A percentile compares a stretch with the other conserved stretches of the same genome.
Evolutionary conservation across 2,113 vertebrate genomes (phyloP).

Genomic region (Geococcyx californianus): DNA sequence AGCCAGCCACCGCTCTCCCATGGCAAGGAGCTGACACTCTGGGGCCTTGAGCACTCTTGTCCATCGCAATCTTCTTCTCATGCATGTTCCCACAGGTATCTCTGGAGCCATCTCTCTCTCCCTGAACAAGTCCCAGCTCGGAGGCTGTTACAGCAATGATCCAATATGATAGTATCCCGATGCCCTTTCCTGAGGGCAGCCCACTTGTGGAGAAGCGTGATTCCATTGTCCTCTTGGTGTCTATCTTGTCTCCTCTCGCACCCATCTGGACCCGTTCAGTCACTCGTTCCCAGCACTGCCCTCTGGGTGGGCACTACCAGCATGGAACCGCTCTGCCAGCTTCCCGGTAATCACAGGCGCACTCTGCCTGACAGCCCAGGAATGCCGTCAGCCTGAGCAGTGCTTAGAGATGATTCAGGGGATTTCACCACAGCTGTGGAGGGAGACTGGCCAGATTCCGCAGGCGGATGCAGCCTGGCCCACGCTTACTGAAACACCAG

Average conservation of each 20-base stretch:
- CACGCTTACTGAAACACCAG: not conserved
- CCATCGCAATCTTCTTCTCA: not conserved
- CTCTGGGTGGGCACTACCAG: fast-evolving
- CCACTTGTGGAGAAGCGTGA: not conserved
- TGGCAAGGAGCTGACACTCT: not conserved
- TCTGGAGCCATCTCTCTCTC: not conserved
- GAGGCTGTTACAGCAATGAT: not conserved
- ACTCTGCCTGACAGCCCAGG: not conserved
- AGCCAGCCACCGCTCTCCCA: not conserved
- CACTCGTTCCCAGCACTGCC: fast-evolving
- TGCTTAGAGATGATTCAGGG: not conserved
- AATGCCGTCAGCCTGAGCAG: fast-evolving
- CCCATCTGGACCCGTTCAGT: not conserved
- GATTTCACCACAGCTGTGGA: not conserved
- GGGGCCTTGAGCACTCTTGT: fast-evolving
- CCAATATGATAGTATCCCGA: fast-evolving
- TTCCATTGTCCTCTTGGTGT: not conserved
- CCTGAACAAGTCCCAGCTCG: not conserved
- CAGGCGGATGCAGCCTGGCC: not conserved
- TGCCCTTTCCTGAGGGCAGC: not conserved
- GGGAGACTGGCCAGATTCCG: not conserved
- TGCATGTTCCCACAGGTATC: not conserved
- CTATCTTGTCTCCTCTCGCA: not conserved
- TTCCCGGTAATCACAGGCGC: fast-evolving
- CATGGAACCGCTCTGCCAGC: fast-evolving